Conservation (phyloP, 2,113 vertebrate species). For the Manacus vitellinus region DNA sequence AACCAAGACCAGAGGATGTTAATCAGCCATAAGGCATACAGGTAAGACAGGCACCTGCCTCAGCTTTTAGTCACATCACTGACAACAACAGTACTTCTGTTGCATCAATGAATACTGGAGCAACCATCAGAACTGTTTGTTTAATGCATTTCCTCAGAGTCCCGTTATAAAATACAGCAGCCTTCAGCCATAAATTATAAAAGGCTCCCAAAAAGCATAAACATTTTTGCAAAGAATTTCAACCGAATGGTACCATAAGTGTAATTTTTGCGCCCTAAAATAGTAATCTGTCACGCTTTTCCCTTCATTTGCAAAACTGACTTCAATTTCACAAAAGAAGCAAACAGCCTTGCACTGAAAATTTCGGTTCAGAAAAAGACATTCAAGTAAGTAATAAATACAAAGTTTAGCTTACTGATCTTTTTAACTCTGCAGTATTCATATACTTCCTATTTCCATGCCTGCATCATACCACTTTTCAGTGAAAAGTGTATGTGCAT, state of each 20-base stretch:
- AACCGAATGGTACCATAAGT: neutral
- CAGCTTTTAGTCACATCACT: neutral
- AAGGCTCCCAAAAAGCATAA: neutral
- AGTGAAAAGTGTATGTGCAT: neutral
- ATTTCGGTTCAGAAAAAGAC: neutral
- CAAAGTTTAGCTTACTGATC: neutral
- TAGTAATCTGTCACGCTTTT: neutral
- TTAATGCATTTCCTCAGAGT: neutral
- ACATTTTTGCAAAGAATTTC: neutral
- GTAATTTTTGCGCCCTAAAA: neutral
- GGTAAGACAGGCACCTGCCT: neutral
- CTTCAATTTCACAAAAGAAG: neutral
- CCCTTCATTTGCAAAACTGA: neutral
- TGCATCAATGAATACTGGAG: neutral
- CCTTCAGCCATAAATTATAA: neutral
- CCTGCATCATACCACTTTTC: neutral
- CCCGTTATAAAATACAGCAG: neutral
- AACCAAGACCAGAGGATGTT: neutral
- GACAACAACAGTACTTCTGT: neutral
- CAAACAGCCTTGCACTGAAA: neutral
- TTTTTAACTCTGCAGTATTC: neutral
- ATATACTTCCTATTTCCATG: neutral
- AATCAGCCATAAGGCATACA: neutral
- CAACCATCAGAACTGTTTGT: neutral
- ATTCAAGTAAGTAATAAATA: neutral